Base-by-base conservation (phyloP, 2,888 invertebrate species). In the Mimas tiliae region DNA sequence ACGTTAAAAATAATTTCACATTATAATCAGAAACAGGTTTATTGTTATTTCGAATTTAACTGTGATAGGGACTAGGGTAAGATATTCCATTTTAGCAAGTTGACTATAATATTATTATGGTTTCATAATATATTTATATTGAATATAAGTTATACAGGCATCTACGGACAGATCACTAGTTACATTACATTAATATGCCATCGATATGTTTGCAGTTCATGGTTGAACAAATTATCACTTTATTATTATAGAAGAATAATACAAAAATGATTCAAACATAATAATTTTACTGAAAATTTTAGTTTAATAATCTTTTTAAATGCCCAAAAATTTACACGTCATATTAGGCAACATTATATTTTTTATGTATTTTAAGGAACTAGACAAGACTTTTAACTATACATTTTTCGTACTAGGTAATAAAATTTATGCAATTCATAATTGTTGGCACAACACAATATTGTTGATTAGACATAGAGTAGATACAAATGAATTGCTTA, bases 31-130 rank as follows among this genome's bases (percentile, higher is more conserved):
- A 70, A 71, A 67, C 65, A 73, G 74, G 70, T 72, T 74, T 58
- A 58, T 34, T 34, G 27, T 66, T 72, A 74, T 71, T 79, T 83
- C 80, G 81, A 85, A 86, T 86, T 86, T 79, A 82, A 82, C 87
- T 89, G 89, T 89, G 89, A 89, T 89, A 85, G 70, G 72, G 69
- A 89, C 88, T 89, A 85, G 70, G 72, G 69, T 70, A 58, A 58
- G 42, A 42, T 70, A 72, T 74, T 75, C 69, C 74, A 69, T 73
- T 71, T 72, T 65, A 68, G 66, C 58, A 7, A 42, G 19, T 42
- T 38, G 11, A 38, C 3, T 12, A 58, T 38, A 38, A 16, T 67
- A 68, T 67, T 65, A 63, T 69, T 67, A 65, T 68, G 68, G 11
- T 58, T 45, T n/a, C n/a, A n/a, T n/a, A n/a, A n/a, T 66, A 51